A percentile compares a stretch with the other conserved stretches of the same genome.
phyloP scores from a whole-genome alignment of 1,140 invertebrate species.

The Drosophila bipectinata region DNA sequence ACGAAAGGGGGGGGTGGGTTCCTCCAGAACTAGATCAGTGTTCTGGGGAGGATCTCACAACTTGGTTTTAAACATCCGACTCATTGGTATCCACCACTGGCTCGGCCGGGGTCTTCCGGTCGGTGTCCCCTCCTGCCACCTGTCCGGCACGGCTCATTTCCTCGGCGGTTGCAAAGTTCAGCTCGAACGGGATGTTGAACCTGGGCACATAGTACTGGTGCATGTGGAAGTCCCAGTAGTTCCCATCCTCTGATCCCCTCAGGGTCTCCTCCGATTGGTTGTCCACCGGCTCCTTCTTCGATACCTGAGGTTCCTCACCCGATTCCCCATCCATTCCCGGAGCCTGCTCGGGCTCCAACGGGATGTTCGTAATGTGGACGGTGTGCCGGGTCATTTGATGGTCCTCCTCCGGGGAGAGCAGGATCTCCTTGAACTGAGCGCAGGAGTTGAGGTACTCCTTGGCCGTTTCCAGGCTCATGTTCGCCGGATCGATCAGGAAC shows the following conservation, averaged over 20 bases:
- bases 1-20: too few species aligned
- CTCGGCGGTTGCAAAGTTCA: neutral
- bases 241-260: neutral
- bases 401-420: neutral
- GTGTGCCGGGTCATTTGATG: neutral
- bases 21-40: too few species aligned
- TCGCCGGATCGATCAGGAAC: slow-evolving; percentile 19
- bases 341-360: neutral
- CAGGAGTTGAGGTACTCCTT: neutral
- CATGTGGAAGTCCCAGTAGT: neutral
- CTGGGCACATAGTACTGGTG: slow-evolving; percentile 13
- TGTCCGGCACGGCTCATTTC: neutral
- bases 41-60: too few species aligned
- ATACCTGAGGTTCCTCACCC: neutral
- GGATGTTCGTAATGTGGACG: neutral
- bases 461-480: neutral
- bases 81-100: neutral
- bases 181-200: slow-evolving; percentile 9
- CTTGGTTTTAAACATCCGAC: neutral
- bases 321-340: too few species aligned
- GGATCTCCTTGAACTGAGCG: neutral
- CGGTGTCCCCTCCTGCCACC: neutral
- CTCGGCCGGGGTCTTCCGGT: neutral
- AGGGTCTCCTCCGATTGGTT: neutral
- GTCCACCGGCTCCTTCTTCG: neutral